phyloP scores from a whole-genome alignment of 2,113 vertebrate species.

The Grus americana region DNA sequence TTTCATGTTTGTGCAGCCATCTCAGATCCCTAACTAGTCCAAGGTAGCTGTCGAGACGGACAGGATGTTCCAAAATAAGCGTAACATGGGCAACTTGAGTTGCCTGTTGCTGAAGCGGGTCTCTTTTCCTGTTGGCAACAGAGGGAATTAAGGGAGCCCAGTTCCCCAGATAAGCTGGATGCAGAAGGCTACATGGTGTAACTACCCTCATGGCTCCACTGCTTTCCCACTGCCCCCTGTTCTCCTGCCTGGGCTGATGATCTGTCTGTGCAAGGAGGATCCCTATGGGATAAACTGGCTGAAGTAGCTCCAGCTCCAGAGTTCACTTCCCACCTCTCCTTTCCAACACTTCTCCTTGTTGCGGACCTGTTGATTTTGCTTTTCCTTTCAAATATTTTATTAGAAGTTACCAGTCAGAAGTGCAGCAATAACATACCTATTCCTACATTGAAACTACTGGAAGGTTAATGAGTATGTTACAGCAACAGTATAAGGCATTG shows the following conservation, averaged over 20 bases:
- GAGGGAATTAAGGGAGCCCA: not conserved
- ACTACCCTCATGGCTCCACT: not conserved
- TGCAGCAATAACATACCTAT: not conserved
- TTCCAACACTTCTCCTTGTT: not conserved
- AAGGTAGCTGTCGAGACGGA: not conserved
- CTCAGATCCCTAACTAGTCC: not conserved
- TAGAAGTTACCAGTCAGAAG: not conserved
- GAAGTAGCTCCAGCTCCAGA: not conserved
- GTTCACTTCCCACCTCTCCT: not conserved
- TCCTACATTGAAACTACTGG: not conserved
- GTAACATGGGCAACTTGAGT: not conserved
- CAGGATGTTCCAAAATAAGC: not conserved
- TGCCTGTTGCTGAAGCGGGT: not conserved
- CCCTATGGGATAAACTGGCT: not conserved
- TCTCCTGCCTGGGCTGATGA: not conserved
- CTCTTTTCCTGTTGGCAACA: not conserved
- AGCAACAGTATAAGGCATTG: not conserved
- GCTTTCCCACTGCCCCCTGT: not conserved
- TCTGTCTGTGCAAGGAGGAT: fast-evolving
- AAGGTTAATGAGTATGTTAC: not conserved
- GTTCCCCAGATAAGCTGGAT: not conserved
- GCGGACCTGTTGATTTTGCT: not conserved
- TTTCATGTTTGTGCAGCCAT: not conserved
- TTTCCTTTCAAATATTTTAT: not conserved
- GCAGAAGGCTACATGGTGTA: not conserved